Percentiles rank a stretch among this genome's conserved stretches.
phyloP scores from a whole-genome alignment of 53 echinoderm and acorn worm genomes.

The Patiria pectinifera region DNA sequence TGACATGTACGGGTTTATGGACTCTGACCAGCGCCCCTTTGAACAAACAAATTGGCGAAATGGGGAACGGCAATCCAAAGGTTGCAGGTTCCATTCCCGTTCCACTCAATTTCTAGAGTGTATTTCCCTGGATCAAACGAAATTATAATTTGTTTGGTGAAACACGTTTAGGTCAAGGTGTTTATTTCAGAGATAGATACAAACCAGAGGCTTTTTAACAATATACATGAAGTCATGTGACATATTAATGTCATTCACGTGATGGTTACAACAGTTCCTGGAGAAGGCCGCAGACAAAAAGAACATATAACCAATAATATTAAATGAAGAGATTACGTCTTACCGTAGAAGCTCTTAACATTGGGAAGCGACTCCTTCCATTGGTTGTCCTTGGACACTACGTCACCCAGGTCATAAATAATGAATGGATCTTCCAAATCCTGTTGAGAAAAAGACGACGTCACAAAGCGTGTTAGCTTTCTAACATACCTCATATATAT shows the following conservation, averaged over 20 bases:
- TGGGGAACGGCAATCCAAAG: too few relatives aligned
- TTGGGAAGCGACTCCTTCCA: conserved; percentile 10
- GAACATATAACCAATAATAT: neutral
- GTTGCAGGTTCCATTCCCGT: too few relatives aligned
- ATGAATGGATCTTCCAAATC: conserved; percentile 24
- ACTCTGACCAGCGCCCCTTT: too few relatives aligned
- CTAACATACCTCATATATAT: too few relatives aligned
- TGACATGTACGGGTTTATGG: too few relatives aligned
- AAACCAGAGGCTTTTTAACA: neutral
- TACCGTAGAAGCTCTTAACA: conserved; percentile 11
- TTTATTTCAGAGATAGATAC: neutral
- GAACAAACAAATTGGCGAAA: too few relatives aligned
- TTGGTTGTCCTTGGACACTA: conserved; percentile 12
- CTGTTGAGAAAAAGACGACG: neutral
- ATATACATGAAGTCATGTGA: neutral
- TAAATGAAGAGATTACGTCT: neutral
- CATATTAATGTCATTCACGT: neutral
- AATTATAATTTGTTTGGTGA: too few relatives aligned
- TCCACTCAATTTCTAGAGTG: too few relatives aligned
- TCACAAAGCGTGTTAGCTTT: too few relatives aligned
- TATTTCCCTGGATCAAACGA: too few relatives aligned
- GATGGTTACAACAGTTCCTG: neutral
- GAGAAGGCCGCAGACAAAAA: neutral
- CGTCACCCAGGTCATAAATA: conserved; percentile 32
- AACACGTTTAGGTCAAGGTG: too few relatives aligned